A percentile compares a stretch with the other conserved stretches of the same genome.
phyloP scores from a whole-genome alignment of 2,888 invertebrate genomes.

The Rhamphomyia laevipes region DNA sequence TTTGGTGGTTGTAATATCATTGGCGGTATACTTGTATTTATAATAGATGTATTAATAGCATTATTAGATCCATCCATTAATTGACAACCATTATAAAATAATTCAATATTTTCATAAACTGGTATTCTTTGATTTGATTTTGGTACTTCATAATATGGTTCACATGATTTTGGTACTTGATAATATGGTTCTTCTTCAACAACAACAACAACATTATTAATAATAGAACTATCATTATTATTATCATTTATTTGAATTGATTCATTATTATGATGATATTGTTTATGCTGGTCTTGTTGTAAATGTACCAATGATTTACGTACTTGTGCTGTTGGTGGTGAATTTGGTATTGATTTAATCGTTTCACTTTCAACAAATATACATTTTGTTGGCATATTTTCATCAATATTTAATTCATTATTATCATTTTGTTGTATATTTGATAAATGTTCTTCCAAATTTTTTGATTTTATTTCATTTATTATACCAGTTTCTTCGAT shows the following conservation, averaged over 20 bases:
- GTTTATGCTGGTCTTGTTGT: background rate
- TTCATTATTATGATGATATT: background rate
- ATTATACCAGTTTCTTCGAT: slow-evolving; percentile 13
- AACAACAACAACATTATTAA: background rate
- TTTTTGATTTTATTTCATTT: no score
- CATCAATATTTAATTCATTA: no score
- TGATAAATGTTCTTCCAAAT: no score
- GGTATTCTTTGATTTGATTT: slow-evolving; percentile 41
- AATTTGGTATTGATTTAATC: background rate
- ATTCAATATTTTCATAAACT: slow-evolving; percentile 49
- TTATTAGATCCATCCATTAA: background rate
- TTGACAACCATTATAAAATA: slow-evolving; percentile 38
- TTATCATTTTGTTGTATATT: no score
- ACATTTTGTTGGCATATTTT: no score
- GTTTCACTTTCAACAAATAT: no score
- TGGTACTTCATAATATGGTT: slow-evolving; percentile 37
- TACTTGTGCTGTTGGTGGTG: background rate
- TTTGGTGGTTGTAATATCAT: slow-evolving; percentile 58
- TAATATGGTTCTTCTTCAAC: slow-evolving; percentile 32
- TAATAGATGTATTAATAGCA: background rate
- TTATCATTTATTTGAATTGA: background rate
- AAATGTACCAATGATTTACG: no score
- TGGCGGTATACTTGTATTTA: slow-evolving; percentile 5
- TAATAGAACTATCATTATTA: background rate
- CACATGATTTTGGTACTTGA: slow-evolving; percentile 34